Conservation (phyloP, 2,113 vertebrate species). For the rat (Rattus norvegicus) region GRCr8 NC_086021.1:61548001-61548500, state of each 20-base stretch:
- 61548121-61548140: not conserved
- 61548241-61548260: not conserved
- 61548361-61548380: not conserved
- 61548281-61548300: conserved; percentile 49
- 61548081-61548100: conserved; percentile 71
- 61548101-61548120: conserved; percentile 40
- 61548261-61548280: conserved; percentile 8
- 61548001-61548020: conserved; percentile 35
- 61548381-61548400: conserved; percentile 53
- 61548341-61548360: not conserved
- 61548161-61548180: conserved; percentile 5
- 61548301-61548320: conserved; percentile 35
- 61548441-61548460: not conserved
- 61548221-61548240: accelerated
- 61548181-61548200: not conserved
- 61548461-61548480: not conserved
- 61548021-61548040: conserved; percentile 78
- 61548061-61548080: conserved; percentile 60
- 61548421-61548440: not conserved
- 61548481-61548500: not conserved
- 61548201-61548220: accelerated
- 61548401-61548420: conserved; percentile 27
- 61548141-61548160: conserved; percentile 29
- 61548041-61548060: conserved; percentile 60
- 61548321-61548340: conserved; percentile 27